Conservation (phyloP, 2,113 vertebrate genomes). For the Neoarius graeffei region DNA sequence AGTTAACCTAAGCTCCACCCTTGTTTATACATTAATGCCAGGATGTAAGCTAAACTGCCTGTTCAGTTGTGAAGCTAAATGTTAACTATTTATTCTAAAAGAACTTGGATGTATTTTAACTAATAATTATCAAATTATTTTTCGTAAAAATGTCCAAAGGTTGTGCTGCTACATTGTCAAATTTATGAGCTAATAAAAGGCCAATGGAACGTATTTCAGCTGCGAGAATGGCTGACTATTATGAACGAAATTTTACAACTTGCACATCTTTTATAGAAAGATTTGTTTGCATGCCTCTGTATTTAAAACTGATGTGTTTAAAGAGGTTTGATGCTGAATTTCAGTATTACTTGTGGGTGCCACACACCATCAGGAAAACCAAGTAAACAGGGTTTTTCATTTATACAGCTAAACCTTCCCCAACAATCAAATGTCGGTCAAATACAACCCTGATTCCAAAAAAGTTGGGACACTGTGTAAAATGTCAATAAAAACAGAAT, state of each 20-base stretch:
- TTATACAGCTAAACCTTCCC: no score
- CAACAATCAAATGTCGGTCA: no score
- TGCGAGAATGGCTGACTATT: not conserved
- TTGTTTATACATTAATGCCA: not conserved
- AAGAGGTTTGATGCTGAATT: not conserved
- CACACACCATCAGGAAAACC: not conserved
- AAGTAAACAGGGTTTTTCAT: no score
- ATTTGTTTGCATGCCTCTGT: not conserved
- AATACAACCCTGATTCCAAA: no score
- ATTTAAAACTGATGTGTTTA: not conserved
- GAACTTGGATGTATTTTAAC: slow-evolving; percentile 17
- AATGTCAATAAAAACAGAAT: no score
- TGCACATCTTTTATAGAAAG: not conserved
- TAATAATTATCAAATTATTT: not conserved
- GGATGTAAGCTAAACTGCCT: not conserved
- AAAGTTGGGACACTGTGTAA: no score
- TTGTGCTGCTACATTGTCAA: not conserved
- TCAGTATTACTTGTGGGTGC: not conserved
- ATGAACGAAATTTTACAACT: not conserved
- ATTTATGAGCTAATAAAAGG: not conserved
- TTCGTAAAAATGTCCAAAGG: slow-evolving; percentile 1
- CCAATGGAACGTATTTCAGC: not conserved
- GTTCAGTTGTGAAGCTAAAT: not conserved
- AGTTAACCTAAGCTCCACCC: not conserved
- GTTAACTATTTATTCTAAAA: not conserved